phyloP scores from a whole-genome alignment of 2,797 vertebrate genomes.

The Podarcis siculus region DNA sequence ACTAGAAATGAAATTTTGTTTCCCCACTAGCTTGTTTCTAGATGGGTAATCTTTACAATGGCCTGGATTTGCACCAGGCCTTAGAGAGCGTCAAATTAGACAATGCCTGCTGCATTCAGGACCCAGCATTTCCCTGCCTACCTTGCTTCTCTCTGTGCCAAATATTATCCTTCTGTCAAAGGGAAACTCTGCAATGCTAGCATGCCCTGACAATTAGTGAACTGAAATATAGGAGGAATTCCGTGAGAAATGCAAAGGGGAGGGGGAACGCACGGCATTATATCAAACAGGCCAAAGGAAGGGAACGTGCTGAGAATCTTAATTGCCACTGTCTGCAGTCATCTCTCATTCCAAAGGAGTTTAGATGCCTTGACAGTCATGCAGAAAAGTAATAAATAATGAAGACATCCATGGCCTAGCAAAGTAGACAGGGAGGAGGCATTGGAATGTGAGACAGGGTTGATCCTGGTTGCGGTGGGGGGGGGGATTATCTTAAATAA shows the following conservation, averaged over 20 bases:
- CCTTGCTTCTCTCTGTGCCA: slow-evolving; percentile 43
- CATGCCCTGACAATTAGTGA: slow-evolving; percentile 77
- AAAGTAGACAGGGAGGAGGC: slow-evolving; percentile 28
- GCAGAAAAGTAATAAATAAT: slow-evolving; percentile 45
- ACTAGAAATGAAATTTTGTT: slow-evolving; percentile 10
- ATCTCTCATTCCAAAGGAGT: slow-evolving; percentile 37
- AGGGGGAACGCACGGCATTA: slow-evolving; percentile 12
- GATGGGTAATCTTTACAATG: slow-evolving; percentile 46
- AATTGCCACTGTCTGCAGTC: slow-evolving; percentile 50
- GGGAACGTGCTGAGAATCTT: slow-evolving; percentile 55
- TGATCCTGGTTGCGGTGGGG: slow-evolving; percentile 37
- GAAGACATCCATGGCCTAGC: slow-evolving; percentile 38
- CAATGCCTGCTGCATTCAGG: slow-evolving; percentile 36
- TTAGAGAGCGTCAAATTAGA: slow-evolving; percentile 63
- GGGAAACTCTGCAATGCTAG: slow-evolving; percentile 22
- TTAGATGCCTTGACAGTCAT: slow-evolving; percentile 41
- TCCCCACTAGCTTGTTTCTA: slow-evolving; percentile 51
- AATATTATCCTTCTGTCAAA: slow-evolving; percentile 57
- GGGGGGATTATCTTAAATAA: slow-evolving; percentile 43
- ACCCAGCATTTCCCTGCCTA: slow-evolving; percentile 5
- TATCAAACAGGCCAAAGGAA: slow-evolving; percentile 51
- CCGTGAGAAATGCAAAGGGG: slow-evolving; percentile 43
- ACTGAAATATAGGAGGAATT: slow-evolving; percentile 60
- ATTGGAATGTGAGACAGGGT: slow-evolving; percentile 35
- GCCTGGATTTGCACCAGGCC: slow-evolving; percentile 51